Conservation (phyloP, 1,140 invertebrate genomes). For the Lucilia cuprina region DNA sequence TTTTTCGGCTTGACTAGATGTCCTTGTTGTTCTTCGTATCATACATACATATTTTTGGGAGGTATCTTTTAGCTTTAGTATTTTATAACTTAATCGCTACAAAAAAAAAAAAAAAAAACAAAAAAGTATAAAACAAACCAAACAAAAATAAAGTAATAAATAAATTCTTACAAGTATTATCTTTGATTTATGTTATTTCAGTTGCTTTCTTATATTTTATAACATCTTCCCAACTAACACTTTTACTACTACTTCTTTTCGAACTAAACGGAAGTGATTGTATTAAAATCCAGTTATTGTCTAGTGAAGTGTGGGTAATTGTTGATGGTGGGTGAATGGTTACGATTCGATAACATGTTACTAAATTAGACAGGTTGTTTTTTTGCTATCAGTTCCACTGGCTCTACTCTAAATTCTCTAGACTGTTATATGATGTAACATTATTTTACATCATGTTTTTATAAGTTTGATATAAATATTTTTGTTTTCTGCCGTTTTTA, state of each 20-base stretch:
- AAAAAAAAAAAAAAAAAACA: not conserved
- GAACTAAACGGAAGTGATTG: too few species aligned
- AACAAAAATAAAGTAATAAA: conserved; percentile 8
- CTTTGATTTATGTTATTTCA: conserved; percentile 1
- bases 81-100: conserved; percentile 9
- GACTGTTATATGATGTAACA: not conserved
- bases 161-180: not conserved
- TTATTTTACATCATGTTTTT: too few species aligned
- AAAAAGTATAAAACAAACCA: not conserved
- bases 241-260: not conserved
- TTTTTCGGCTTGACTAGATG: not conserved
- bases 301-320: not conserved
- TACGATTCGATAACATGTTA: not conserved
- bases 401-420: not conserved
- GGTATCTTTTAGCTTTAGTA: not conserved
- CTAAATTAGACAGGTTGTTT: conserved; percentile 11
- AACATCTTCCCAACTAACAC: too few species aligned
- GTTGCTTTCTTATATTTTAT: too few species aligned
- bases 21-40: not conserved
- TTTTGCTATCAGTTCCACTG: not conserved
- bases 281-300: not conserved
- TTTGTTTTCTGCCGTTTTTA: not conserved
- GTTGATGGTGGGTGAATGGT: not conserved
- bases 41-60: too few species aligned
- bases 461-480: too few species aligned